These are phyloP conservation scores for Gambelia wislizenii DNA, from an alignment of 2,797 vertebrate genomes.

Conservation along the genomic window DNA sequence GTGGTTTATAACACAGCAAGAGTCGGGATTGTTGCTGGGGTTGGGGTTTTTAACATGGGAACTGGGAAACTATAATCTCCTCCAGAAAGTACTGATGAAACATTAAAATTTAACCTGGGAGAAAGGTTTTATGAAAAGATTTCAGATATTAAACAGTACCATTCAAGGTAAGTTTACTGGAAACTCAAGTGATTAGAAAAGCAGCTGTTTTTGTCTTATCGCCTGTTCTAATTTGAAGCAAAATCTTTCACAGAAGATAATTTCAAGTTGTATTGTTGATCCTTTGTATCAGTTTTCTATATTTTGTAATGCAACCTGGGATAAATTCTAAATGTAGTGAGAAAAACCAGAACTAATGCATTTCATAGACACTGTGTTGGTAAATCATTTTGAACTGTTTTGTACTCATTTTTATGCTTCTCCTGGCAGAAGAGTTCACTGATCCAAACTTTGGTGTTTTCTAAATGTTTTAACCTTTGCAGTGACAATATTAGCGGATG, in stretches of 20 bases:
- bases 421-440: conserved; percentile 74
- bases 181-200: conserved; percentile 59
- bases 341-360: conserved; percentile 71
- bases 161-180: conserved; percentile 74
- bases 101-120: conserved; percentile 72
- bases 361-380: conserved; percentile 74
- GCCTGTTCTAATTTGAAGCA: conserved; percentile 80
- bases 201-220: conserved; percentile 77
- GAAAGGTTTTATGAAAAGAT: conserved; percentile 71
- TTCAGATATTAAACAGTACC: conserved; percentile 57
- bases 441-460: conserved; percentile 76
- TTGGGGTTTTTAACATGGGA: conserved; percentile 50
- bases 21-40: accelerated
- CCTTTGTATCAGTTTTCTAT: conserved; percentile 86
- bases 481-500: conserved; percentile 75
- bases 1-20: conserved; percentile 87
- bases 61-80: conserved; percentile 65
- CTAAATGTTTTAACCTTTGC: conserved; percentile 75
- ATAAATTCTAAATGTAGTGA: conserved; percentile 79
- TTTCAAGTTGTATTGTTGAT: conserved; percentile 81
- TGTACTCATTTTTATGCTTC: conserved; percentile 69
- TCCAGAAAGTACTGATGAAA: conserved; percentile 69
- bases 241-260: conserved; percentile 81
- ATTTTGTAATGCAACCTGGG: conserved; percentile 84
- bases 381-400: conserved; percentile 71